These are phyloP conservation scores for Melanargia galathea DNA, from an alignment of 2,888 invertebrate species.

Conservation along the genomic window DNA sequence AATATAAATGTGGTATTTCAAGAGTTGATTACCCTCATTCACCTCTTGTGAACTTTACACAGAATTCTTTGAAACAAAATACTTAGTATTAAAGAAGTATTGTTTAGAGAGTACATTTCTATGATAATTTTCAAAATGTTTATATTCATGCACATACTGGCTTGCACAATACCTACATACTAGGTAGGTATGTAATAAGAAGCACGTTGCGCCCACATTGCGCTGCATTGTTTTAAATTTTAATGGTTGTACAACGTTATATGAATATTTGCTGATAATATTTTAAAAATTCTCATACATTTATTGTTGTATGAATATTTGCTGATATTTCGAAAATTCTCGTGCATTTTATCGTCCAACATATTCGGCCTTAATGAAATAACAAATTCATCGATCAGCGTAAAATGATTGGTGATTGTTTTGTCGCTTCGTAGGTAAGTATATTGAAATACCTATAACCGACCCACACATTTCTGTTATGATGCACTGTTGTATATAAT, in stretches of 20 bases:
- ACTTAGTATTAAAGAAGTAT: neutral
- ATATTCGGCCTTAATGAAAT: slow-evolving; percentile 19
- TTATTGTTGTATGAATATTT: slow-evolving; percentile 4
- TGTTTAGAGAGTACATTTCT: neutral
- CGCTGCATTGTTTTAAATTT: slow-evolving; percentile 13
- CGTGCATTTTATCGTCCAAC: slow-evolving; percentile 6
- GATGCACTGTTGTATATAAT: too few relatives aligned
- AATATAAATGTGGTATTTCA: neutral
- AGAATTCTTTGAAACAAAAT: neutral
- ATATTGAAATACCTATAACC: neutral
- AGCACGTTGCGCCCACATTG: neutral
- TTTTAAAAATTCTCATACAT: slow-evolving; percentile 6
- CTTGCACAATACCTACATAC: too few relatives aligned
- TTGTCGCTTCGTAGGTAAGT: neutral
- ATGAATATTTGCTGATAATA: slow-evolving; percentile 3
- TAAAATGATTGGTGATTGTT: slow-evolving; percentile 12
- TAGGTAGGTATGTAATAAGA: too few relatives aligned
- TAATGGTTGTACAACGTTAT: slow-evolving; percentile 3
- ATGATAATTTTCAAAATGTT: neutral
- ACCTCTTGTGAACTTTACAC: neutral
- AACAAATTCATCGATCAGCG: slow-evolving; percentile 15
- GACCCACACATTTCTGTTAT: too few relatives aligned
- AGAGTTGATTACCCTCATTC: neutral
- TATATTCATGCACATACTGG: too few relatives aligned
- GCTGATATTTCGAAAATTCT: slow-evolving; percentile 6